Conservation (phyloP, 1,140 invertebrate species). For the Caenorhabditis inopinata region DNA sequence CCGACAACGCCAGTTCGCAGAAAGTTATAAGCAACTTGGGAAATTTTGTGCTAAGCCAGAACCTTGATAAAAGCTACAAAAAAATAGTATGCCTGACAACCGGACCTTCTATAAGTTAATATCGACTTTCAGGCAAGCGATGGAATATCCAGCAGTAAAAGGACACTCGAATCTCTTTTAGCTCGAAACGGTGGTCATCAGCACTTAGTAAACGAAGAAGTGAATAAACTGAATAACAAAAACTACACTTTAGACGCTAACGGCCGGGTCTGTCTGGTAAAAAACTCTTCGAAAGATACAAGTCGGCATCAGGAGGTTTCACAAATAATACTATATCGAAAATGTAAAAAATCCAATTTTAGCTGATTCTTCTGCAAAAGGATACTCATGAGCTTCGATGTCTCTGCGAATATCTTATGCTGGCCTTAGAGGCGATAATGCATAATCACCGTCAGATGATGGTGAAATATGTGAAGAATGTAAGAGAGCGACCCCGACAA, state of each 20-base stretch:
- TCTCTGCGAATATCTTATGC: slow-evolving; percentile 16
- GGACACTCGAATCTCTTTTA: not conserved
- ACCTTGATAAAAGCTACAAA: not conserved
- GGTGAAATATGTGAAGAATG: slow-evolving; percentile 3
- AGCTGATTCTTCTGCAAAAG: not conserved
- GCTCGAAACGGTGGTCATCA: slow-evolving; percentile 12
- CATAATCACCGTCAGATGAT: slow-evolving; percentile 18
- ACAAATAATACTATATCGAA: not conserved
- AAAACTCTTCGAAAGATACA: not conserved
- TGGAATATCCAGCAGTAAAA: not conserved
- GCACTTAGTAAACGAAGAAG: not conserved
- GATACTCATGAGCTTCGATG: not conserved
- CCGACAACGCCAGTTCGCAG: not conserved
- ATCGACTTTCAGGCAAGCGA: not conserved
- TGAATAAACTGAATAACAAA: not conserved
- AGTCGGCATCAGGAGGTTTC: not conserved
- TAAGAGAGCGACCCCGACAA: not conserved
- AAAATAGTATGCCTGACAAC: not conserved
- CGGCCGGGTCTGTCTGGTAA: not conserved
- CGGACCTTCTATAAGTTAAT: not conserved
- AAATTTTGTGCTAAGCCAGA: not conserved
- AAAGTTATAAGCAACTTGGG: not conserved
- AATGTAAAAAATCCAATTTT: not conserved
- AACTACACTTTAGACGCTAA: slow-evolving; percentile 12
- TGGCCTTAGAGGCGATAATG: not conserved